phyloP scores from a whole-genome alignment of 64 coral and sea anemone genomes.

The Pocillopora verrucosa region DNA sequence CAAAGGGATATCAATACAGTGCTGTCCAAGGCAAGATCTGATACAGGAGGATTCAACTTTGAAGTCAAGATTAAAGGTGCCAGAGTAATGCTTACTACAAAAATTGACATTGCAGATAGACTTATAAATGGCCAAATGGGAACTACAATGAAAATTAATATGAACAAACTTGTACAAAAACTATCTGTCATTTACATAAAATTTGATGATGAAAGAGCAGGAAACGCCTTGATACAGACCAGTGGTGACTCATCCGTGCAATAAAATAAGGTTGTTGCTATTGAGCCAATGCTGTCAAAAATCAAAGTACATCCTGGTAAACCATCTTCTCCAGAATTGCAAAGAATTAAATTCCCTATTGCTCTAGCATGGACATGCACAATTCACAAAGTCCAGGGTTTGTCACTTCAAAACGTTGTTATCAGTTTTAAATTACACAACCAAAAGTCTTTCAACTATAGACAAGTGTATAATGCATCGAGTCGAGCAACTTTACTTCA shows the following conservation, averaged over 20 bases:
- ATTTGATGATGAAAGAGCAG: constrained; percentile 48
- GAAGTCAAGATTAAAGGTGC: constrained; percentile 47
- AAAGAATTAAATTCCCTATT: constrained; percentile 12
- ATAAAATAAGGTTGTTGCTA: constrained; percentile 11
- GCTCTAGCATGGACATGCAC: constrained; percentile 41
- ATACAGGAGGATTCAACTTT: constrained; percentile 44
- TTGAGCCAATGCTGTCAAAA: constrained; percentile 16
- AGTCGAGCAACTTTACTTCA: constrained; percentile 23
- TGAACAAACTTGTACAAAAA: constrained; percentile 29
- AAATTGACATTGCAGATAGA: constrained; percentile 46
- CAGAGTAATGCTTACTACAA: constrained; percentile 21
- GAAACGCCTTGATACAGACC: constrained; percentile 35
- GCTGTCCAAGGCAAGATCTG: constrained; percentile 29
- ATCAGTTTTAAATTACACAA: constrained; percentile 41
- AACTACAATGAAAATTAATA: constrained; percentile 18
- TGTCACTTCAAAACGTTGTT: constrained; percentile 30
- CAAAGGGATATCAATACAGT: constrained; percentile 44
- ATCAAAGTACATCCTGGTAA: constrained; percentile 20
- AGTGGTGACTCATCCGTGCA: constrained; percentile 37
- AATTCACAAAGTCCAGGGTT: constrained; percentile 47
- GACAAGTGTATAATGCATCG: constrained; percentile 3
- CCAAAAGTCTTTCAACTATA: constrained; percentile 9
- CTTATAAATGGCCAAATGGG: constrained; percentile 43
- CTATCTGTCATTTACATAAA: constrained; percentile 36
- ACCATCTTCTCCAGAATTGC: constrained; percentile 6